These are phyloP conservation scores for Sus cebifrons DNA, from an alignment of 2,797 vertebrate genomes.

Conservation along the genomic window DNA sequence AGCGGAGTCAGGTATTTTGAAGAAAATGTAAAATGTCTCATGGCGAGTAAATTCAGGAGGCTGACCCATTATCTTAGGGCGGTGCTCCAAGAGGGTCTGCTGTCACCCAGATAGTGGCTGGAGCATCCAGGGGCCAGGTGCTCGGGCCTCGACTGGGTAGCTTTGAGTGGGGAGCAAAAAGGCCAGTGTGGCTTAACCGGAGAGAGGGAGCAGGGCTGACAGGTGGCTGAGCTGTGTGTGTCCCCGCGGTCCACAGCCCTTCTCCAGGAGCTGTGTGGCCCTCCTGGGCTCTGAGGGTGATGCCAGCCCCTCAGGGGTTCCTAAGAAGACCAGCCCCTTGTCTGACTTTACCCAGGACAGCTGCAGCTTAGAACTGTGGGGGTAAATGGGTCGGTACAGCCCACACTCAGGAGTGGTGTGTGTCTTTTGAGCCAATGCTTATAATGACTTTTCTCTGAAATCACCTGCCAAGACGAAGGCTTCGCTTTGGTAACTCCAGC, in stretches of 20 bases:
- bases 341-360: not conserved
- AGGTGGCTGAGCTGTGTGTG: not conserved
- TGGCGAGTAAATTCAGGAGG: not conserved
- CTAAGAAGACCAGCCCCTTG: not conserved
- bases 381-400: not conserved
- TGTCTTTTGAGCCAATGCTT: not conserved
- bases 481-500: not conserved
- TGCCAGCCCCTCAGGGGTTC: not conserved
- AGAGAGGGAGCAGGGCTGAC: not conserved
- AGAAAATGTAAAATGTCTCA: not conserved
- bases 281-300: not conserved
- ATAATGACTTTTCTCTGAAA: not conserved
- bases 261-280: not conserved
- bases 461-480: not conserved
- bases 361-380: not conserved
- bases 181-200: not conserved
- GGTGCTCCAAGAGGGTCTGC: not conserved
- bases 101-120: not conserved
- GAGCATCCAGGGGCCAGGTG: too few relatives aligned
- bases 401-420: not conserved
- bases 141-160: fast-evolving
- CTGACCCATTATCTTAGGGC: not conserved
- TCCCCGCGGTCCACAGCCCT: fast-evolving
- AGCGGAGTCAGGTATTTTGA: not conserved
- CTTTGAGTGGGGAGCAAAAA: not conserved